These are phyloP conservation scores for Lophura nycthemera DNA, from an alignment of 2,113 vertebrate species.

Conservation along the genomic window DNA sequence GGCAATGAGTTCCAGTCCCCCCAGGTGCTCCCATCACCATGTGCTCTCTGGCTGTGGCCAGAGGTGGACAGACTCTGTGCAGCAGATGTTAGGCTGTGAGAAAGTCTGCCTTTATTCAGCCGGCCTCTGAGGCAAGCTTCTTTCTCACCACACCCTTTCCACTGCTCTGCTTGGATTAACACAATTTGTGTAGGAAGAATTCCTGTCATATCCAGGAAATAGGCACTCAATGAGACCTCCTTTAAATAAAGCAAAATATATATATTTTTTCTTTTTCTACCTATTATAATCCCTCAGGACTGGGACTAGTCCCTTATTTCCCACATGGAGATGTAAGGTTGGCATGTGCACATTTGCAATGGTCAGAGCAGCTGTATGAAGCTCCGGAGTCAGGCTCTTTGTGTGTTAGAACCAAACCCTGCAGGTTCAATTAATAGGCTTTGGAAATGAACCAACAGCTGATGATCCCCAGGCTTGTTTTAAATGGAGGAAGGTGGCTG, in stretches of 20 bases:
- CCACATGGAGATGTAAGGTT: not conserved
- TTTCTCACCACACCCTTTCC: constrained; percentile 28
- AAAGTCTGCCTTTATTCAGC: not conserved
- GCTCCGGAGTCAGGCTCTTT: not conserved
- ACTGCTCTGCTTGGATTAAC: not conserved
- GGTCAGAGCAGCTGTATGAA: not conserved
- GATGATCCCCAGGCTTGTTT: not conserved
- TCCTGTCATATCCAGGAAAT: constrained; percentile 14
- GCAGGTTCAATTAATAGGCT: constrained; percentile 9
- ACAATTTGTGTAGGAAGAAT: not conserved
- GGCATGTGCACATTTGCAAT: constrained; percentile 15
- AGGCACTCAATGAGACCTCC: not conserved
- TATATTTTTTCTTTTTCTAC: not conserved
- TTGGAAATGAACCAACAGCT: constrained; percentile 48
- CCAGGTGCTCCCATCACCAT: accelerated
- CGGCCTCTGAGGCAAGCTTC: not conserved
- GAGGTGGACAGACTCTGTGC: not conserved
- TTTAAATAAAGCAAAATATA: not conserved
- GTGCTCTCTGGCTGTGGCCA: not conserved
- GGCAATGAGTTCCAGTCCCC: not conserved
- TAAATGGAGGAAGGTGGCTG: constrained; percentile 18
- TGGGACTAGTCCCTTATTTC: not conserved
- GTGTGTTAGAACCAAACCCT: not conserved
- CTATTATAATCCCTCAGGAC: not conserved
- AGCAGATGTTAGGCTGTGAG: constrained; percentile 26